Percentiles rank a stretch among this genome's conserved stretches.
These are phyloP conservation scores for Epizoanthus illoricatus DNA, from an alignment of 92 coral and sea anemone species.

Conservation along the genomic window DNA sequence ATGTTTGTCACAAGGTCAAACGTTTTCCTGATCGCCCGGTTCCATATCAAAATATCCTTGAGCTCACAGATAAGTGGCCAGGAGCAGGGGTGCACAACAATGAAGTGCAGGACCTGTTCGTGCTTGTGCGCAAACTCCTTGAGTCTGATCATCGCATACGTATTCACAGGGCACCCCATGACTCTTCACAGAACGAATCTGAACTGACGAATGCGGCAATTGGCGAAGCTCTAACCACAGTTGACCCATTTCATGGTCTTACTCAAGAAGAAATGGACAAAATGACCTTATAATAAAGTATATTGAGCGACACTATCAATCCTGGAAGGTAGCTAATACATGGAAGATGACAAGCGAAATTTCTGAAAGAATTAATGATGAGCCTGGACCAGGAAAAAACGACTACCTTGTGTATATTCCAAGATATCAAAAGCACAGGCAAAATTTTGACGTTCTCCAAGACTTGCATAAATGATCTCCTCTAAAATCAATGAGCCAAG, in stretches of 20 bases:
- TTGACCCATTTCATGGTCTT: too few relatives aligned
- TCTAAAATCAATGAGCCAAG: too few relatives aligned
- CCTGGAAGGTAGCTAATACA: too few relatives aligned
- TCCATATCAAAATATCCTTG: neutral
- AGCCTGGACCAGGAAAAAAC: too few relatives aligned
- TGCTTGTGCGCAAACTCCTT: slow-evolving; percentile 36
- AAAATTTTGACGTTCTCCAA: neutral
- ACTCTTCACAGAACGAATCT: slow-evolving; percentile 34
- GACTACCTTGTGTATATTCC: too few relatives aligned
- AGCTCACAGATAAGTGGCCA: slow-evolving; percentile 33
- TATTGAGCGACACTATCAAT: too few relatives aligned
- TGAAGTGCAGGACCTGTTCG: slow-evolving; percentile 30
- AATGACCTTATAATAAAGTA: too few relatives aligned
- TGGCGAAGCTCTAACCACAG: slow-evolving; percentile 34
- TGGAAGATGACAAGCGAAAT: too few relatives aligned
- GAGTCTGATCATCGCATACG: slow-evolving; percentile 36
- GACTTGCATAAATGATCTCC: too few relatives aligned
- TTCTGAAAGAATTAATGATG: too few relatives aligned
- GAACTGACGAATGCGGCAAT: slow-evolving; percentile 41
- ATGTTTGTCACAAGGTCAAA: slow-evolving; percentile 1
- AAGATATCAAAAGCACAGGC: neutral
- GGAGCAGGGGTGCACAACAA: slow-evolving; percentile 33
- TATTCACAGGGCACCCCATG: slow-evolving; percentile 23
- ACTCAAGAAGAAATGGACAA: too few relatives aligned
- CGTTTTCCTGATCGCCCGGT: slow-evolving; percentile 16